Evolutionary conservation across 2,888 invertebrate species (phyloP).

Genomic region (Thalpophila matura): DNA sequence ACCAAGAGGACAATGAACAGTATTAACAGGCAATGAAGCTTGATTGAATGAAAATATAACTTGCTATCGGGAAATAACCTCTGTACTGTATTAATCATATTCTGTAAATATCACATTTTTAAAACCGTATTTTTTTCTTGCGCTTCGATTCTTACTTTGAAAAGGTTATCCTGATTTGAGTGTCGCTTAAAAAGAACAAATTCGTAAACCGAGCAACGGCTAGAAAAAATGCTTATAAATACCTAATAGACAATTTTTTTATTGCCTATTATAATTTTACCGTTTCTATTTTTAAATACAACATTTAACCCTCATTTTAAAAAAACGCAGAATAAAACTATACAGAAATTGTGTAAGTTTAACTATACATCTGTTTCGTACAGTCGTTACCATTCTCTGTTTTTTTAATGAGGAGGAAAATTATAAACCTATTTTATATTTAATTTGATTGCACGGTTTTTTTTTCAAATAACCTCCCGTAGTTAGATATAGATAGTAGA

Average conservation of each 20-base stretch:
- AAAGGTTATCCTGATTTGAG: neutral
- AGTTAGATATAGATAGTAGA: conserved; percentile 30
- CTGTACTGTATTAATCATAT: neutral
- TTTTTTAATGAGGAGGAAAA: no score
- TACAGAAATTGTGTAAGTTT: no score
- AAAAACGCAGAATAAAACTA: no score
- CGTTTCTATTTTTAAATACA: no score
- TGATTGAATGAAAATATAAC: conserved; percentile 3
- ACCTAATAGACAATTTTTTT: no score
- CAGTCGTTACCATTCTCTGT: no score
- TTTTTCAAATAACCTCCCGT: conserved; percentile 48
- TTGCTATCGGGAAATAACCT: neutral
- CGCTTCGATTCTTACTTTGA: conserved; percentile 4
- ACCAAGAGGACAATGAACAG: conserved; percentile 39
- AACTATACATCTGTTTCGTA: no score
- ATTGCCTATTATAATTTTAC: no score
- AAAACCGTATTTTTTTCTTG: neutral
- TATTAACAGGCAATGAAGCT: conserved; percentile 9
- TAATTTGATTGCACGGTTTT: neutral
- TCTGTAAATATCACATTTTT: neutral
- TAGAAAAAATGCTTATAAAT: no score
- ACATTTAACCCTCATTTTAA: no score
- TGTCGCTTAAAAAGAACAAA: neutral
- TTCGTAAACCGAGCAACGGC: no score
- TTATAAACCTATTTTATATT: neutral